These are phyloP conservation scores for Patagioenas fasciata DNA, from an alignment of 2,113 vertebrate species.

Conservation along the genomic window DNA sequence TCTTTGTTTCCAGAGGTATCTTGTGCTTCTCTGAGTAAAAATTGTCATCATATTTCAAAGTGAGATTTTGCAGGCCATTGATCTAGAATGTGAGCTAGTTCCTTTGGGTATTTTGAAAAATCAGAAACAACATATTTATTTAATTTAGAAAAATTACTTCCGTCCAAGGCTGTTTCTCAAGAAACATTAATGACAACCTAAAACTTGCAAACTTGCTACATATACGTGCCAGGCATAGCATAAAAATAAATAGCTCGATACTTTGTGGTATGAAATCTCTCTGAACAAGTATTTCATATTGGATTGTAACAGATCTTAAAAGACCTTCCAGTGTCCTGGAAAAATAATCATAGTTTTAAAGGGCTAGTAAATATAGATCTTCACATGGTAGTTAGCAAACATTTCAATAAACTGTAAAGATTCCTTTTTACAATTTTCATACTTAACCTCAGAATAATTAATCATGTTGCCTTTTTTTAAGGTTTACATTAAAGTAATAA, in stretches of 20 bases:
- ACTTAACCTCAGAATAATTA: not conserved
- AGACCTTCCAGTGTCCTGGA: not conserved
- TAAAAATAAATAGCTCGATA: not conserved
- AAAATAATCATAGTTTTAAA: conserved; percentile 40
- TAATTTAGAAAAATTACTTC: conserved; percentile 59
- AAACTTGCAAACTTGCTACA: not conserved
- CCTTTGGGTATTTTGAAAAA: conserved; percentile 43
- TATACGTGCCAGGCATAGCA: not conserved
- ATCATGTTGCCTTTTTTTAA: not conserved
- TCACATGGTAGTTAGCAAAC: not conserved
- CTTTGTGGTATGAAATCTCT: not conserved
- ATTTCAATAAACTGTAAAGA: not conserved
- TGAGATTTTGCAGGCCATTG: conserved; percentile 54
- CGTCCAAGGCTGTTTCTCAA: conserved; percentile 20
- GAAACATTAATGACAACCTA: not conserved
- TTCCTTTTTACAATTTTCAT: not conserved
- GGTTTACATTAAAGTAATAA: not conserved
- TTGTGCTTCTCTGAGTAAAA: conserved; percentile 15
- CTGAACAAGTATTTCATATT: not conserved
- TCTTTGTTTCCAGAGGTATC: not conserved
- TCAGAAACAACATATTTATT: conserved; percentile 45
- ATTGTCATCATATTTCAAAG: conserved; percentile 25
- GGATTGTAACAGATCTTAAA: not conserved
- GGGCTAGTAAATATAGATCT: not conserved
- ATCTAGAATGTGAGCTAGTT: conserved; percentile 38